phyloP scores from a whole-genome alignment of 2,113 vertebrate genomes.

The Tyrannus savana region DNA sequence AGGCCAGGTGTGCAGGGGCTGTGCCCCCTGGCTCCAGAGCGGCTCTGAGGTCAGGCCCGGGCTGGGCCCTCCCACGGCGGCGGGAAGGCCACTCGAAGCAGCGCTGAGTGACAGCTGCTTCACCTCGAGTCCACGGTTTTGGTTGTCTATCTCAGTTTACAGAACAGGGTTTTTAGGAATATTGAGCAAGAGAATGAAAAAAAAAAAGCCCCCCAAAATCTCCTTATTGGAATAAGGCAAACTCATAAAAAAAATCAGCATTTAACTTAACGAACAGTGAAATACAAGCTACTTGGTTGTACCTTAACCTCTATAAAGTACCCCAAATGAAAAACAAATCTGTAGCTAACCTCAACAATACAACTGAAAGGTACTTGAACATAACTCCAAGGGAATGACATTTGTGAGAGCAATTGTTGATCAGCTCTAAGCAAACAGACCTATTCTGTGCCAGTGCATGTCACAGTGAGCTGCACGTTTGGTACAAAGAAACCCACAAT shows the following conservation, averaged over 20 bases:
- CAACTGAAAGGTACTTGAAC: slow-evolving; percentile 16
- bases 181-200: not conserved
- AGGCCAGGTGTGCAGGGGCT: slow-evolving; percentile 58
- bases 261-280: not conserved
- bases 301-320: slow-evolving; percentile 39
- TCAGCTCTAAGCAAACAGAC: slow-evolving; percentile 56
- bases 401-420: slow-evolving; percentile 47
- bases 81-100: slow-evolving; percentile 58
- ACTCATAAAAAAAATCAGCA: not conserved
- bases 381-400: slow-evolving; percentile 6
- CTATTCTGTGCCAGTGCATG: slow-evolving; percentile 67
- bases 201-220: not conserved
- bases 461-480: slow-evolving; percentile 72
- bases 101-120: not conserved
- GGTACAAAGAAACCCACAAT: slow-evolving; percentile 65
- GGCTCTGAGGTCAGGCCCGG: not conserved
- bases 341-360: not conserved
- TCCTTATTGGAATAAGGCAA: slow-evolving; percentile 60
- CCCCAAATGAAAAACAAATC: slow-evolving; percentile 9
- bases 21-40: not conserved
- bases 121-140: slow-evolving; percentile 14
- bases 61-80: slow-evolving; percentile 5
- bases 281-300: slow-evolving; percentile 36
- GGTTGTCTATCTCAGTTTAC: not conserved
- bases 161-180: slow-evolving; percentile 3